Evolutionary conservation across 35 echinoderm and acorn worm genomes (phyloP), one percentile per base, ranked within the genome.

Genomic region (Ptychodera flava): DNA sequence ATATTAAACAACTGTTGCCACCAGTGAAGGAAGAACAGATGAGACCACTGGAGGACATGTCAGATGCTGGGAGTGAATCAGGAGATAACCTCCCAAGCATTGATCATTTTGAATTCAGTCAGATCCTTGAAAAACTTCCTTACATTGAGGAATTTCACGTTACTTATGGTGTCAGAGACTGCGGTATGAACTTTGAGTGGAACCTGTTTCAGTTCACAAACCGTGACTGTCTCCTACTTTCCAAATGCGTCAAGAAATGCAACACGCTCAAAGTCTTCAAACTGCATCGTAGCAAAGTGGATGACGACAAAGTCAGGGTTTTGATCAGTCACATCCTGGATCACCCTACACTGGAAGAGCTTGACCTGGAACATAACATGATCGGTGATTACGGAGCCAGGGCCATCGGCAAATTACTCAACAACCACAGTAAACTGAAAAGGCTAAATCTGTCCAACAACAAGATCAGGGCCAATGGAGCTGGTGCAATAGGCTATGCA

Each of bases 171-270:
- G 95, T 97, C 0, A 78, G 86, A 38, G 95, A 97, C 85, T 97
- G 95, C 33, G 95, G 95, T 28, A 97, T 97, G 95, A 97, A 97
- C 92, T 97, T 97, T 86, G 95, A 97, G 84, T 97, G 95, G 95
- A 97, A 97, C 64, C 82, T 97, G 28, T 97, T 97, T 78, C 92
- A 94, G 78, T 97, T 97, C 82, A 97, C 95, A 1, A 87, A 91
- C 16, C 87, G 95, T 32, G 95, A 97, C 37, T 97, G 95, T 86
- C 85, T 94, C 45, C 85, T 93, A 30, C 88, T 97, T 2, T 94
- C 95, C 37, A 97, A 97, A 79, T 94, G 92, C 75, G 85, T 97
- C 78, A 89, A 88, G 38, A 88, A 38, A 16, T 94, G 95, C 79
- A 91, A 77, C 78, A 89, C 90, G 16, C 92, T 97, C 16, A 94